Percentiles rank a stretch among this genome's conserved stretches.
These are phyloP conservation scores for Monoplex corrugatus DNA, from an alignment of 2,888 invertebrate species.

Conservation along the genomic window DNA sequence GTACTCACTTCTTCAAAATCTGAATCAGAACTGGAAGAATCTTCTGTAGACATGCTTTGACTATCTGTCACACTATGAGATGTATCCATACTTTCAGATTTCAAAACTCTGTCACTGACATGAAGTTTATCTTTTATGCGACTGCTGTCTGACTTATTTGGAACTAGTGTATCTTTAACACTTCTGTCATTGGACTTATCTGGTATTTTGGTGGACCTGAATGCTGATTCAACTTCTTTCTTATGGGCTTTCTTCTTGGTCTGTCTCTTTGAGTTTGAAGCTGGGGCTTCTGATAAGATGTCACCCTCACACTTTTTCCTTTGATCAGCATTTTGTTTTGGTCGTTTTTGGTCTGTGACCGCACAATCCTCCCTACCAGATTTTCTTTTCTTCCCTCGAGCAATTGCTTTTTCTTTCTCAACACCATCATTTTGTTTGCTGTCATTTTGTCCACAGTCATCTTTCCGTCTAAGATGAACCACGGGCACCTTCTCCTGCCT, in stretches of 20 bases:
- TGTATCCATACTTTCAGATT: not conserved
- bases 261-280: not conserved
- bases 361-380: not conserved
- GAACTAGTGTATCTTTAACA: not conserved
- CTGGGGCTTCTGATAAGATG: not conserved
- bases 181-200: not conserved
- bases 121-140: not conserved
- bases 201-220: not conserved
- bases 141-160: not conserved
- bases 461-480: not conserved
- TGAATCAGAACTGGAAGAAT: slow-evolving; percentile 39
- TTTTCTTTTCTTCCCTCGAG: not conserved
- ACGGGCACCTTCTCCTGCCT: not conserved
- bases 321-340: not conserved
- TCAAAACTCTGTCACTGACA: not conserved
- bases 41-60: not conserved
- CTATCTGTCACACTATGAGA: not conserved
- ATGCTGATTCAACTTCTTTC: not conserved
- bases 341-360: not conserved
- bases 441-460: not conserved
- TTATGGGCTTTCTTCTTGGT: not conserved
- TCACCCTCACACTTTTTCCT: not conserved
- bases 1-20: slow-evolving; percentile 48
- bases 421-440: not conserved
- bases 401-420: not conserved